Conservation (phyloP, 2,797 vertebrate genomes). For the Leptatherina wallacei region DNA sequence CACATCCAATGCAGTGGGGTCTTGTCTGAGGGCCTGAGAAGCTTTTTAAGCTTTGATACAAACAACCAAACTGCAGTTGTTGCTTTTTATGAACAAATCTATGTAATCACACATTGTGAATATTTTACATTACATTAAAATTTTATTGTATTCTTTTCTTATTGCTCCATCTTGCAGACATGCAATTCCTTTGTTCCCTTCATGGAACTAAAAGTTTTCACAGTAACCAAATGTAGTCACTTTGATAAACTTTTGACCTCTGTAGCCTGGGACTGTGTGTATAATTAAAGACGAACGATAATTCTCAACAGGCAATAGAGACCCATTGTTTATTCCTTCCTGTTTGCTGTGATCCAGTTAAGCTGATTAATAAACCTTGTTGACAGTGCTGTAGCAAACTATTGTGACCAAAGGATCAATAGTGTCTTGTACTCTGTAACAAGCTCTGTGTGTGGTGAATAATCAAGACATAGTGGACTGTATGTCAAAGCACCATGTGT, state of each 20-base stretch:
- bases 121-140: slow-evolving; percentile 61
- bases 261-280: background rate
- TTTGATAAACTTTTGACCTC: slow-evolving; percentile 35
- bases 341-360: slow-evolving; percentile 33
- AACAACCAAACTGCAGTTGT: slow-evolving; percentile 53
- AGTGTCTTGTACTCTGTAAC: slow-evolving; percentile 50
- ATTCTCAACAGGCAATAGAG: slow-evolving; percentile 7
- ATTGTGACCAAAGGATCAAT: slow-evolving; percentile 54
- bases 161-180: slow-evolving; percentile 47
- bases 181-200: slow-evolving; percentile 13
- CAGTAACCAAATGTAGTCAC: background rate
- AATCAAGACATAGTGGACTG: slow-evolving; percentile 56
- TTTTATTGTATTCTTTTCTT: slow-evolving; percentile 27
- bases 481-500: slow-evolving; percentile 20
- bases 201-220: slow-evolving; percentile 27
- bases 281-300: slow-evolving; percentile 18
- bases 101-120: slow-evolving; percentile 57
- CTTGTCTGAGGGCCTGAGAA: slow-evolving; percentile 57
- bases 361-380: slow-evolving; percentile 52
- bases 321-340: slow-evolving; percentile 36
- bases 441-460: slow-evolving; percentile 46
- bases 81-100: slow-evolving; percentile 60
- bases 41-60: slow-evolving; percentile 66
- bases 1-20: slow-evolving; percentile 48
- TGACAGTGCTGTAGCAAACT: slow-evolving; percentile 8